These are phyloP conservation scores for Heliconius cydno DNA, from an alignment of 2,888 invertebrate species.

Conservation along the genomic window DNA sequence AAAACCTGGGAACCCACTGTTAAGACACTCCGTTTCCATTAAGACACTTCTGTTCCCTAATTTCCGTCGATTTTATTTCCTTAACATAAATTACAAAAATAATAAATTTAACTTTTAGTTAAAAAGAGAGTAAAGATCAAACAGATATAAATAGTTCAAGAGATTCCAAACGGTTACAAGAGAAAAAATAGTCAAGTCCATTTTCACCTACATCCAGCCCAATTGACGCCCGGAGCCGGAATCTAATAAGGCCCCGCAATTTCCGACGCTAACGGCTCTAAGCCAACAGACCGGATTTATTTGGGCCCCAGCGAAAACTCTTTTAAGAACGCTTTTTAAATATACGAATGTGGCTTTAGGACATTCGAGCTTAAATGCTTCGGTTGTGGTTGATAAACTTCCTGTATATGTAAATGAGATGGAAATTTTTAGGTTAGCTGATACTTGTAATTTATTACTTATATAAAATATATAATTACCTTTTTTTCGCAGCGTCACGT, in stretches of 20 bases:
- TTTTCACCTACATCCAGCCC: slow-evolving; percentile 62
- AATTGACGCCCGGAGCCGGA: slow-evolving; percentile 68
- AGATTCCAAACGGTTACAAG: slow-evolving; percentile 40
- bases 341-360: slow-evolving; percentile 48
- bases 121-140: background rate
- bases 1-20: background rate
- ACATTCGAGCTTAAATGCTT: slow-evolving; percentile 45
- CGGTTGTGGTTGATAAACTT: slow-evolving; percentile 41
- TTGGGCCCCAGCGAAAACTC: slow-evolving; percentile 62
- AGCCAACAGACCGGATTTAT: slow-evolving; percentile 69
- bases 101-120: background rate
- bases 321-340: slow-evolving; percentile 55
- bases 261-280: slow-evolving; percentile 68
- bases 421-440: slow-evolving; percentile 22
- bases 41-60: no score
- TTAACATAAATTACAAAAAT: no score
- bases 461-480: no score
- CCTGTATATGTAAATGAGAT: slow-evolving; percentile 38
- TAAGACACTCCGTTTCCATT: no score
- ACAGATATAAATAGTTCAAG: slow-evolving; percentile 1
- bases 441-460: background rate
- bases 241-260: slow-evolving; percentile 78
- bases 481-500: no score
- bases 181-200: slow-evolving; percentile 56
- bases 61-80: no score